Evolutionary conservation across 2,888 invertebrate genomes (phyloP), one percentile per base, ranked within the genome.

Genomic region (Dynastes tityus): DNA sequence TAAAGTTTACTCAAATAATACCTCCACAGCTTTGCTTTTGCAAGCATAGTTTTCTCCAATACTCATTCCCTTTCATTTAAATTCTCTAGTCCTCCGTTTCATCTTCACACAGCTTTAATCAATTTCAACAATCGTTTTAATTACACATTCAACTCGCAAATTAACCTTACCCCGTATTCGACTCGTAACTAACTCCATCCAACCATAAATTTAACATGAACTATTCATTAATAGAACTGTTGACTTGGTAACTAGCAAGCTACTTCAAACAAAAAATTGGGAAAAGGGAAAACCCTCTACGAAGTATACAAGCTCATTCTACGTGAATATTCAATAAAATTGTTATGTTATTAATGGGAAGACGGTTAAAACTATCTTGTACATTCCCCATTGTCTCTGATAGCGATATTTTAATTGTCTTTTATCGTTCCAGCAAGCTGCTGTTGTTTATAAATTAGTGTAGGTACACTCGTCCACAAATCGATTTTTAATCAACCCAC

Each of bases 401-500:
- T 16, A 8, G 22, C 71, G 71, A 71, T 71, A 55, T 70, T 70
- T 55, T 70, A 71, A 71, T 71, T 71, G 58, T 71, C 58, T 11
- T 45, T 6, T 58, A 58, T 37, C 58, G 40, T 55, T 58, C 27
- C 8, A 22, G 16, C 4, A 22, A n/a, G 22, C 55, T 8, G 8
- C 9, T 71, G 58, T 71, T 71, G 58, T 40, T 71, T 71, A 71
- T 55, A 58, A 32, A 55, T 32, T 16, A 3, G 16, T 55, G 55
- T 22, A 22, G 22, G 22, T 37, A 22, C 58, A 71, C 71, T 71
- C 16, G 71, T 16, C 22, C n/a, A 11, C 45, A 16, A 71, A 71
- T 71, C 58, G 71, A 71, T 71, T 71, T 71, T 71, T 71, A 71
- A 71, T 71, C 55, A 71, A 71, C 37, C 22, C 11, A 40, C 11